Base-by-base conservation (phyloP, 2,797 vertebrate species). In the Notolabrus celidotus region DNA sequence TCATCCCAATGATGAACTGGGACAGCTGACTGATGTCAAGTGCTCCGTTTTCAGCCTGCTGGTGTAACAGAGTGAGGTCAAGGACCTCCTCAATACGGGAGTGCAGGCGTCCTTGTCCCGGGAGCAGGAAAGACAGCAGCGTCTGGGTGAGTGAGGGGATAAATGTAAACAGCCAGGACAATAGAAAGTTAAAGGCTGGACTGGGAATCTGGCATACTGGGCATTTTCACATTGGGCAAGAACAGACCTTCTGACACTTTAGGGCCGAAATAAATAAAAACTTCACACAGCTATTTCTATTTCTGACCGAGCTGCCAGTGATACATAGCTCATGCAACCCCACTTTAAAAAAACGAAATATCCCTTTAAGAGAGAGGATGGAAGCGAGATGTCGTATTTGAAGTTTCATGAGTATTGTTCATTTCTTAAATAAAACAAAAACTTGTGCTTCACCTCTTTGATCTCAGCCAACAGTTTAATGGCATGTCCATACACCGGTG, bases 391-490 rank as follows among this genome's bases (percentile, higher is more conserved):
- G 4, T n/a, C 10, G 51, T 11, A 20, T 62, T 9, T 64, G 23
- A 17, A 10, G 5, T 39, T n/a, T 38, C 12, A 51, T 23, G 3
- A 1, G 19, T 25, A 1, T 7, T 0, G 10, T 46, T 50, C 25
- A 31, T 34, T n/a, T n/a, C n/a, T n/a, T n/a, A n/a, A n/a, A n/a
- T n/a, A n/a, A n/a, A n/a, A n/a, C n/a, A 10, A 3, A 10, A 27
- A 19, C 29, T 16, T 17, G 23, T 10, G 46, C 14, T 87, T 94
- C 83, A 99, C 98, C 96, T 99, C 96, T 94, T 96, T 99, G 85
- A 99, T 96, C 89, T 99, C 97, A 74, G 95, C 95, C 36, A 99
- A 59, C 2, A 99, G 95, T 77, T 95, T 97, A 88, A 99, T 95
- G 64, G 96, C 96, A 22, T 98, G 96, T 77, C 91, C 92, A 10